Conservation (phyloP, 2,888 invertebrate genomes). For the Orthonychiurus folsomi region DNA sequence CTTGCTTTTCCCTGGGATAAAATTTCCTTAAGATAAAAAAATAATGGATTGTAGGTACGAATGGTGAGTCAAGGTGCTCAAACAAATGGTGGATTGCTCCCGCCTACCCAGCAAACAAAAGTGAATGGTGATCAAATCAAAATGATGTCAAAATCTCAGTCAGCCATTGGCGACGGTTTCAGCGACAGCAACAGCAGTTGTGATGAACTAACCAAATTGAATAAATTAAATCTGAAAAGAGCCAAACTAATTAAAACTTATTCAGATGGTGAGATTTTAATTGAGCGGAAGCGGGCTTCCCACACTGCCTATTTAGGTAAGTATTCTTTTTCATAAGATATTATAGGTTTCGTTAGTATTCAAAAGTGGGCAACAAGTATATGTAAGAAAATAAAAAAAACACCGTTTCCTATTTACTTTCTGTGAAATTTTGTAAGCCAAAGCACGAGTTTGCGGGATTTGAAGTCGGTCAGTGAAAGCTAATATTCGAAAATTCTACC, state of each 20-base stretch:
- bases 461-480: too few relatives aligned
- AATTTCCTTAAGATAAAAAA: background rate
- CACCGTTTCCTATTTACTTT: too few relatives aligned
- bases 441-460: too few relatives aligned
- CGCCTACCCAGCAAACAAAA: background rate
- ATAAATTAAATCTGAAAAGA: background rate
- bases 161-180: background rate
- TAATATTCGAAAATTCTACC: too few relatives aligned
- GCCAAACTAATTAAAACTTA: slow-evolving; percentile 59
- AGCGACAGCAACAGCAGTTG: background rate
- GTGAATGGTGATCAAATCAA: background rate
- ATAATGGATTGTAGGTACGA: slow-evolving; percentile 55
- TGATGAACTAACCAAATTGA: background rate
- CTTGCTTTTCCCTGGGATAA: background rate
- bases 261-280: slow-evolving; percentile 69
- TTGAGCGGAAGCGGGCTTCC: slow-evolving; percentile 46
- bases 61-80: slow-evolving; percentile 85
- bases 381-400: too few relatives aligned
- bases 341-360: too few relatives aligned
- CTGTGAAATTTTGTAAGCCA: too few relatives aligned
- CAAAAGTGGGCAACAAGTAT: too few relatives aligned
- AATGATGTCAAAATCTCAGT: background rate
- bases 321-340: too few relatives aligned
- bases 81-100: slow-evolving; percentile 57
- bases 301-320: slow-evolving; percentile 1